Conservation (phyloP, 1,140 invertebrate genomes). For the Drosophila tropicalis region DNA sequence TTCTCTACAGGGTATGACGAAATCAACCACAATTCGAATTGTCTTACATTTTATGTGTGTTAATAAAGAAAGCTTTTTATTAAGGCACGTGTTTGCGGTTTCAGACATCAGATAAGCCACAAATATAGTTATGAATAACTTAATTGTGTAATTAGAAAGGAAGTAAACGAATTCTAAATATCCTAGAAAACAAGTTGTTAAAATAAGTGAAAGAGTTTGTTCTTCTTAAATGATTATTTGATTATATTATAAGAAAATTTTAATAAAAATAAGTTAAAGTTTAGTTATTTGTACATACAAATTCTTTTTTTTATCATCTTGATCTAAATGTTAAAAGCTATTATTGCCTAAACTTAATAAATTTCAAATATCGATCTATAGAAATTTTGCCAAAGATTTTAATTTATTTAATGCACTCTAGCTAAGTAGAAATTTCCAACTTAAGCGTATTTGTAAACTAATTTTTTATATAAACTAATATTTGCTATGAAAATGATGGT, state of each 20-base stretch:
- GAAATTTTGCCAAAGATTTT: neutral
- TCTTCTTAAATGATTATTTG: no score
- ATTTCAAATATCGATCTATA: neutral
- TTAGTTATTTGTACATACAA: no score
- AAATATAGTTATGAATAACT: conserved; percentile 27
- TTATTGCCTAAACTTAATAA: no score
- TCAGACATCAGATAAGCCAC: conserved; percentile 4
- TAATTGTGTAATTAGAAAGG: neutral
- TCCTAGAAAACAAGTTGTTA: no score
- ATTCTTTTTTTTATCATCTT: no score
- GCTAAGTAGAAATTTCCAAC: neutral
- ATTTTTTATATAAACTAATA: conserved; percentile 14
- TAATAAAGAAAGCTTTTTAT: conserved; percentile 53
- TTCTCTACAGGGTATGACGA: neutral
- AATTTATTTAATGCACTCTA: neutral
- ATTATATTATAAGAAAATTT: no score
- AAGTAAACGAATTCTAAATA: neutral
- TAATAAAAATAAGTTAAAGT: no score
- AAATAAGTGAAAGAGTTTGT: no score
- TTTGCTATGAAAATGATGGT: conserved; percentile 5
- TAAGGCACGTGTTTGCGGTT: conserved; percentile 7
- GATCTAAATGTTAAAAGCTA: no score
- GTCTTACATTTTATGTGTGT: conserved; percentile 30
- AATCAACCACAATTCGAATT: neutral
- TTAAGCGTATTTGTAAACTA: neutral